phyloP scores from a whole-genome alignment of 2,888 invertebrate species.

The Sabellastarte sp. region DNA sequence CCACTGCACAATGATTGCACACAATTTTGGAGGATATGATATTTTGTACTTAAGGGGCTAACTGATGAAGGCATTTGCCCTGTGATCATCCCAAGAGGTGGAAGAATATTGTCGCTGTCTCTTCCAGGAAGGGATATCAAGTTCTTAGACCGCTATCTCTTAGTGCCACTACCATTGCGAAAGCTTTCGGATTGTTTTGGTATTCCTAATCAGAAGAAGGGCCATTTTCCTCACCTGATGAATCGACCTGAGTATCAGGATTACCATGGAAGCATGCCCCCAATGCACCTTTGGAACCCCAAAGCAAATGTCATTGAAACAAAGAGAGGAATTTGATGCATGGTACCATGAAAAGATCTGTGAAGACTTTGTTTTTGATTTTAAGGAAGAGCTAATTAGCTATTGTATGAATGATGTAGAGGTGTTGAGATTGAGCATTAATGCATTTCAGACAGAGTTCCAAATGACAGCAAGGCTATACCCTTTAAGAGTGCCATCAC shows the following conservation, averaged over 20 bases:
- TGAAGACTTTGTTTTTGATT: neutral
- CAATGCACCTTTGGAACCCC: too few relatives aligned
- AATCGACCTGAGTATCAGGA: conserved; percentile 1
- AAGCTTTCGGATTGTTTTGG: conserved; percentile 5
- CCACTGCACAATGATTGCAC: neutral
- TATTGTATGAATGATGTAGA: conserved; percentile 9
- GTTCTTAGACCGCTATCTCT: conserved; percentile 5
- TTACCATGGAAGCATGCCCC: too few relatives aligned
- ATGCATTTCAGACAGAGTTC: neutral
- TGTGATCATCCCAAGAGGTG: neutral
- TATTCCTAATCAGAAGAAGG: conserved; percentile 4
- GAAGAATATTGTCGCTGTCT: neutral
- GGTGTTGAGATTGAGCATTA: neutral
- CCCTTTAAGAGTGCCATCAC: neutral
- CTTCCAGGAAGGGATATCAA: neutral
- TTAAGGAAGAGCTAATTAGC: neutral
- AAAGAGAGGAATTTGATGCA: neutral
- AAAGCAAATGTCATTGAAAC: too few relatives aligned
- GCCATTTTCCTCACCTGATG: conserved; percentile 6
- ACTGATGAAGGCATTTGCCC: neutral
- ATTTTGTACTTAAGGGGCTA: neutral
- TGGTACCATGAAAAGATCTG: neutral
- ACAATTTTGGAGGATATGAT: neutral
- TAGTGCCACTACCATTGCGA: neutral
- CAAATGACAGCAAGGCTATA: neutral